Evolutionary conservation across 2,888 invertebrate genomes (phyloP).

Genomic region (Diadegma fenestrale): DNA sequence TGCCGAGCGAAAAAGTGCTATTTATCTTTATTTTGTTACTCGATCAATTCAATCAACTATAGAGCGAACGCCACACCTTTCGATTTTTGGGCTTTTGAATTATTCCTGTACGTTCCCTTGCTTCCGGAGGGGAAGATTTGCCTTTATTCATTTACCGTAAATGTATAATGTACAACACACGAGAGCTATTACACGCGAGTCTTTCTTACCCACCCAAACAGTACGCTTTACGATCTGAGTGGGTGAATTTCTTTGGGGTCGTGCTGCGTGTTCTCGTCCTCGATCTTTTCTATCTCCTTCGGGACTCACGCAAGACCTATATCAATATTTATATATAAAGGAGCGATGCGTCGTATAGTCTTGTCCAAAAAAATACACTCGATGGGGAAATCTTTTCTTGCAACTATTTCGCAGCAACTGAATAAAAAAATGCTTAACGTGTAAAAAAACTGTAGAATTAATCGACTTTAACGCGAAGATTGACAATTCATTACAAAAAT

Average conservation of each 20-base stretch:
- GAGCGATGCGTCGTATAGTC: not conserved
- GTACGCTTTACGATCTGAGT: constrained; percentile 61
- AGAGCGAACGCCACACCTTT: not conserved
- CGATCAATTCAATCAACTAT: constrained; percentile 22
- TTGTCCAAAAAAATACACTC: not conserved
- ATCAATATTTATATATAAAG: constrained; percentile 24
- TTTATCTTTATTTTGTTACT: not conserved
- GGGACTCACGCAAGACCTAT: constrained; percentile 9
- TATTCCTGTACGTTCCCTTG: constrained; percentile 24
- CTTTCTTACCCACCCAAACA: constrained; percentile 19
- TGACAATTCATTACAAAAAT: not conserved
- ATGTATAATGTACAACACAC: constrained; percentile 15
- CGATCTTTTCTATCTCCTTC: constrained; percentile 50
- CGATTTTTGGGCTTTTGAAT: constrained; percentile 22
- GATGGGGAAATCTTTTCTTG: not conserved
- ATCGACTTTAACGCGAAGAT: too few species aligned
- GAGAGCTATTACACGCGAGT: constrained; percentile 61
- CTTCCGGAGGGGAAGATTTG: not conserved
- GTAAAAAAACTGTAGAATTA: too few species aligned
- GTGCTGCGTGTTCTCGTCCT: constrained; percentile 10
- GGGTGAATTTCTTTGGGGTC: constrained; percentile 61
- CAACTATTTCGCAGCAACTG: not conserved
- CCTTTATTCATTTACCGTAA: constrained; percentile 42
- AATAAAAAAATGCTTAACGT: not conserved
- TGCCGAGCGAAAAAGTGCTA: not conserved